Percentiles rank a stretch among this genome's conserved stretches.
Evolutionary conservation across 2,797 vertebrate genomes (phyloP).

Genomic region (Myoxocephalus aenaeus): DNA sequence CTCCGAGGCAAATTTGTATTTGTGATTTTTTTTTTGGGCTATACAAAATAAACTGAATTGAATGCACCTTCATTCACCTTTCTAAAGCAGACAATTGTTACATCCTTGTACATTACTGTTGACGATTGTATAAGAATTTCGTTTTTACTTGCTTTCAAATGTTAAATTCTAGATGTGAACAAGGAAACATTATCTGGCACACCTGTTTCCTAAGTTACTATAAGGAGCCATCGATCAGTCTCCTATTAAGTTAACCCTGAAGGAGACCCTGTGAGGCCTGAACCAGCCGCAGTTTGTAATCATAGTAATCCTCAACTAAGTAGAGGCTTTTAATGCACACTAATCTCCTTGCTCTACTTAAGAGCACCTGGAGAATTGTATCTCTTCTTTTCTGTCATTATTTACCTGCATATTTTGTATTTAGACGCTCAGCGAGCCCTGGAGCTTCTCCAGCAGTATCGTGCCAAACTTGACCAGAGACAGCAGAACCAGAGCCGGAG

Average conservation of each 20-base stretch:
- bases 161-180: not conserved
- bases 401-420: conserved; percentile 20
- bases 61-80: not conserved
- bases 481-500: conserved; percentile 57
- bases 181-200: not conserved
- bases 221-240: not conserved
- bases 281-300: not conserved
- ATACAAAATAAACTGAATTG: no score
- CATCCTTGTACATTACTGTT: not conserved
- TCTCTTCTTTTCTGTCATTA: not conserved
- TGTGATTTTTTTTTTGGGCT: no score
- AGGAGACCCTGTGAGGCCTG: not conserved
- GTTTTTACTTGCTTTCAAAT: not conserved
- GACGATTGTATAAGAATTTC: not conserved
- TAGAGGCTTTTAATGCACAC: not conserved
- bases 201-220: conserved; percentile 9
- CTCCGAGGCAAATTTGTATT: no score
- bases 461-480: conserved; percentile 86
- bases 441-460: conserved; percentile 93
- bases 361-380: not conserved
- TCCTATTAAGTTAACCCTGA: conserved; percentile 2
- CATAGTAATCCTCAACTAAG: conserved; percentile 23
- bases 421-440: conserved; percentile 94
- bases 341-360: conserved; percentile 9
- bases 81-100: not conserved